These are phyloP conservation scores for Yponomeuta evonymella DNA, from an alignment of 2,888 invertebrate species.

Conservation along the genomic window DNA sequence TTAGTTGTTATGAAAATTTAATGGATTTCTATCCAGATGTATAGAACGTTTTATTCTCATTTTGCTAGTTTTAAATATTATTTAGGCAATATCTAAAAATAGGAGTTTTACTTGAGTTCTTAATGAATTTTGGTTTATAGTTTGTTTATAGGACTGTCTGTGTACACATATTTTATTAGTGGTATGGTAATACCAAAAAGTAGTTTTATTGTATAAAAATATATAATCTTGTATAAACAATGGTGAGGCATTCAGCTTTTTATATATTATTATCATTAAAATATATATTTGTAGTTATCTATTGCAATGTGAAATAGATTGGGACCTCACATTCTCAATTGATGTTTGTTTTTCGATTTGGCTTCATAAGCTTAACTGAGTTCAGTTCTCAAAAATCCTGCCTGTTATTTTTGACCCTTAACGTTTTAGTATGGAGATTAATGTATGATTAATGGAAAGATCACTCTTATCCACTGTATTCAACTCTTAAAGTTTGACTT, in stretches of 20 bases:
- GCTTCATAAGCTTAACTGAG: neutral
- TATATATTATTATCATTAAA: neutral
- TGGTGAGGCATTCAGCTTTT: constrained; percentile 6
- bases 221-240: constrained; percentile 4
- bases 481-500: neutral
- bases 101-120: constrained; percentile 9
- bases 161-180: constrained; percentile 8
- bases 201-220: constrained; percentile 13
- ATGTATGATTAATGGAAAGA: too few species aligned
- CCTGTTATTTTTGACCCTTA: too few species aligned
- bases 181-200: constrained; percentile 17
- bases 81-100: constrained; percentile 11
- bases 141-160: constrained; percentile 11
- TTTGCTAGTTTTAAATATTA: constrained; percentile 8
- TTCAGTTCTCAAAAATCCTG: neutral
- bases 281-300: neutral
- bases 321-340: neutral
- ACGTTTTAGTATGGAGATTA: too few species aligned
- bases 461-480: neutral
- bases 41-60: constrained; percentile 8
- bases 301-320: neutral
- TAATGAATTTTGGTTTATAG: constrained; percentile 1
- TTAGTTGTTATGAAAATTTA: neutral
- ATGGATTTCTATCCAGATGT: constrained; percentile 10
- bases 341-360: neutral